Percentiles rank a stretch among this genome's conserved stretches.
Conservation (phyloP, 2,797 vertebrate genomes). For the Oreortyx pictus region DNA sequence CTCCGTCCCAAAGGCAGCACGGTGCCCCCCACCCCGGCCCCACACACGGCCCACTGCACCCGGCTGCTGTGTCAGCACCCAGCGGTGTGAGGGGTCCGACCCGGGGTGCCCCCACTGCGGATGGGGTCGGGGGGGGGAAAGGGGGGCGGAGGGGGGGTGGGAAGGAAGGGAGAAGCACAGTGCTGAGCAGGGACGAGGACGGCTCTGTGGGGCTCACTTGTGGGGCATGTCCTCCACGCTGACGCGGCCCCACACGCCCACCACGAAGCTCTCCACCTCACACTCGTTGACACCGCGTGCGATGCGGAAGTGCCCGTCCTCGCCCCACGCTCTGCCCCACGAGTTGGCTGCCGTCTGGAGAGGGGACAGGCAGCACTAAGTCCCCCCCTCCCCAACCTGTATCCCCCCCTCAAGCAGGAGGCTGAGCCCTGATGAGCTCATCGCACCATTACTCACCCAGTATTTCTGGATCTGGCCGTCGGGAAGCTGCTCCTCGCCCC, state of each 20-base stretch:
- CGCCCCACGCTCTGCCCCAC: slow-evolving; percentile 96
- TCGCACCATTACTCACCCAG: slow-evolving; percentile 85
- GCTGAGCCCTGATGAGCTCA: rapidly evolving
- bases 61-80: slow-evolving; percentile 27
- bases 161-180: not conserved
- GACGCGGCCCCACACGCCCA: slow-evolving; percentile 94
- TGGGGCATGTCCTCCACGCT: slow-evolving; percentile 94
- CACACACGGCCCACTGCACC: not conserved
- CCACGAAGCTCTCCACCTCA: slow-evolving; percentile 94
- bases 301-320: slow-evolving; percentile 93
- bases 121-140: not conserved
- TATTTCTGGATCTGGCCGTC: slow-evolving; percentile 88
- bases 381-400: no score
- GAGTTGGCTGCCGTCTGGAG: slow-evolving; percentile 93
- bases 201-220: not conserved
- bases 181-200: not conserved
- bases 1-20: not conserved
- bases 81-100: rapidly evolving
- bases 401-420: not conserved
- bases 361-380: rapidly evolving
- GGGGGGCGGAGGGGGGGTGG: not conserved
- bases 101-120: not conserved
- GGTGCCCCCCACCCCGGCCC: not conserved
- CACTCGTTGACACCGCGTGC: slow-evolving; percentile 93
- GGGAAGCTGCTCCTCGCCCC: slow-evolving; percentile 90